Conservation (phyloP, 2,888 invertebrate species). For the Zonitis immaculata region DNA sequence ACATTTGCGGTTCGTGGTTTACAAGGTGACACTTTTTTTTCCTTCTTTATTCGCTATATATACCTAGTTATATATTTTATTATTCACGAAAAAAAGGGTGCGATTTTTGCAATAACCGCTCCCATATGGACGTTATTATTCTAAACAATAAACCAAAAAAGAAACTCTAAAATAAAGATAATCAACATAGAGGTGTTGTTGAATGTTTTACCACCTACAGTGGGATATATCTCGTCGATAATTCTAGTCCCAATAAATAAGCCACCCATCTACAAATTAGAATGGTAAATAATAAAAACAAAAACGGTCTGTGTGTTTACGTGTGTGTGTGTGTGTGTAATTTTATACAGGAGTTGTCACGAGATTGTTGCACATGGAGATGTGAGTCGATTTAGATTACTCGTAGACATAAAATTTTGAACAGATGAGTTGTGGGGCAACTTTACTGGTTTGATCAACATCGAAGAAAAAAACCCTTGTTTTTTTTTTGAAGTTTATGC, state of each 20-base stretch:
- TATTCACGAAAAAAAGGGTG: not conserved
- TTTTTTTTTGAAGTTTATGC: not conserved
- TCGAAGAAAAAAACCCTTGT: not conserved
- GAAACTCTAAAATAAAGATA: too few relatives aligned
- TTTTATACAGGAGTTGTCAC: not conserved
- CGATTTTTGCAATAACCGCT: too few relatives aligned
- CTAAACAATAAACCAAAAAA: too few relatives aligned
- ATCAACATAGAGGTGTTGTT: too few relatives aligned
- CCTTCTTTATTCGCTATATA: not conserved
- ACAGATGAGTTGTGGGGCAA: not conserved
- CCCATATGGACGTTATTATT: too few relatives aligned
- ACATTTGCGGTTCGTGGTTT: conserved; percentile 21
- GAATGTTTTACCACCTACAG: not conserved
- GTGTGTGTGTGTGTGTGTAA: not conserved
- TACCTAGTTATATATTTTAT: not conserved
- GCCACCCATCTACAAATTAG: not conserved
- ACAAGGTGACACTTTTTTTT: conserved; percentile 12
- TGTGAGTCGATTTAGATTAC: not conserved
- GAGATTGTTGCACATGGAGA: not conserved
- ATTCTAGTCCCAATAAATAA: not conserved
- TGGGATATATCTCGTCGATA: not conserved
- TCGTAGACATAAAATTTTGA: not conserved
- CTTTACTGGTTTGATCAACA: not conserved
- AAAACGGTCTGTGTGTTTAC: not conserved
- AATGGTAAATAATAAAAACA: not conserved